Base-by-base conservation (phyloP, 2,888 invertebrate genomes). In the Elysia crispata region DNA sequence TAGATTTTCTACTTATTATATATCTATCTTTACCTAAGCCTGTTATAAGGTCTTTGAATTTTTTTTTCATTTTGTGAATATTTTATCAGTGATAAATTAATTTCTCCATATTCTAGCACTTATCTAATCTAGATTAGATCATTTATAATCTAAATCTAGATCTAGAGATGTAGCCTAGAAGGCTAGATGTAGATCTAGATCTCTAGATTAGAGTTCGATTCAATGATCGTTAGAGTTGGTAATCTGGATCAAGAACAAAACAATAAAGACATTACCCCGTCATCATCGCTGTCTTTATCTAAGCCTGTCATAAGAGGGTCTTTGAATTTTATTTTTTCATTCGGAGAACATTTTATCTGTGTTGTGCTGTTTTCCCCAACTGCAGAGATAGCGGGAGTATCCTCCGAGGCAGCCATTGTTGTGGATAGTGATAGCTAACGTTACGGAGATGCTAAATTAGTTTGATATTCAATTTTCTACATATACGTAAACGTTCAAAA, bases 281-380 rank as follows among this genome's bases (percentile, higher is more conserved):
- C 89, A 73, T 89, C 89, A 72, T 89, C 89, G 79, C 87, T 90
- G 41, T 89, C 88, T 69, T 83, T 85, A 69, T 87, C 88, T 3
- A 88, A 81, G 66, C 87, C 87, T 74, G 87, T 88, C 80, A 88
- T 86, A 25, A 90, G 80, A 8, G 90, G 90, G 81, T 90, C 90
- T 84, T 86, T 88, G 73, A 90, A 90, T 78, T 87, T 87, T 23
- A 81, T 82, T 64, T 84, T 80, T 28, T 85, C 86, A 41, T 86
- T 84, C 28, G 83, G 25, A 25, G 57, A 83, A 69, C 76, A 80
- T 77, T 80, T 78, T 23, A 81, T 41, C 41, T 41, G 77, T 28
- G 82, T 76, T 54, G 77, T 78, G 69, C 74, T 81, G 11, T 73
- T 77, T 75, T 82, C 81, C 50, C 81, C 79, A 41, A 62, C 72